Evolutionary conservation across 2,888 invertebrate genomes (phyloP).

Genomic region (Polymixis lichenea): DNA sequence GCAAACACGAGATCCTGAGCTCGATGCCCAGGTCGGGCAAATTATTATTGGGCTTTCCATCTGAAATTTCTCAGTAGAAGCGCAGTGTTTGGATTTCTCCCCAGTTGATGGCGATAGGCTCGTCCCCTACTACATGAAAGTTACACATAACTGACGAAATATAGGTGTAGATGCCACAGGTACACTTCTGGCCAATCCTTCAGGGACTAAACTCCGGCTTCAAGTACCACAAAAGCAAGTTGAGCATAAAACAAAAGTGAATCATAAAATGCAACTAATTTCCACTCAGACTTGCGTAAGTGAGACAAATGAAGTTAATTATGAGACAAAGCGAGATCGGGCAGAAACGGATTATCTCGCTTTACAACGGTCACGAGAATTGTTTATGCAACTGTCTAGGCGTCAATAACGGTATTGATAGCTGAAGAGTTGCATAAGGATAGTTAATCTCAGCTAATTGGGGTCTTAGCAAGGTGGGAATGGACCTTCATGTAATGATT

Average conservation of each 20-base stretch:
- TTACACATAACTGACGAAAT: too few relatives aligned
- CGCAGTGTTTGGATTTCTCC: background rate
- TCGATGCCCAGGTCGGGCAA: background rate
- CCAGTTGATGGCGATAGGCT: background rate
- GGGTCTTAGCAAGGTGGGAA: background rate
- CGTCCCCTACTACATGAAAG: too few relatives aligned
- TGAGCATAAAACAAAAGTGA: constrained; percentile 24
- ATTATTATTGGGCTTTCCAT: background rate
- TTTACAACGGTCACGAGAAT: constrained; percentile 33
- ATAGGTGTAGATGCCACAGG: too few relatives aligned
- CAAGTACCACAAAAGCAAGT: background rate
- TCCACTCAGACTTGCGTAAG: constrained; percentile 52
- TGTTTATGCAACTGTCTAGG: constrained; percentile 35
- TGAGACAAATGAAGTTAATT: constrained; percentile 64
- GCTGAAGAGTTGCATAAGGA: constrained; percentile 16
- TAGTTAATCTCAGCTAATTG: constrained; percentile 21
- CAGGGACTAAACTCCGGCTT: background rate
- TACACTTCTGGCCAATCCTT: too few relatives aligned
- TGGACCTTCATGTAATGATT: background rate
- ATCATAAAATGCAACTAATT: constrained; percentile 49
- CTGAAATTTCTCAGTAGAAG: background rate
- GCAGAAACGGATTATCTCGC: constrained; percentile 49
- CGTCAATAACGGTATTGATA: constrained; percentile 47
- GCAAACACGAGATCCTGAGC: background rate
- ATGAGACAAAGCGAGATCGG: constrained; percentile 60